phyloP scores from a whole-genome alignment of 2,797 vertebrate species.

The Catamblyrhynchus diadema region DNA sequence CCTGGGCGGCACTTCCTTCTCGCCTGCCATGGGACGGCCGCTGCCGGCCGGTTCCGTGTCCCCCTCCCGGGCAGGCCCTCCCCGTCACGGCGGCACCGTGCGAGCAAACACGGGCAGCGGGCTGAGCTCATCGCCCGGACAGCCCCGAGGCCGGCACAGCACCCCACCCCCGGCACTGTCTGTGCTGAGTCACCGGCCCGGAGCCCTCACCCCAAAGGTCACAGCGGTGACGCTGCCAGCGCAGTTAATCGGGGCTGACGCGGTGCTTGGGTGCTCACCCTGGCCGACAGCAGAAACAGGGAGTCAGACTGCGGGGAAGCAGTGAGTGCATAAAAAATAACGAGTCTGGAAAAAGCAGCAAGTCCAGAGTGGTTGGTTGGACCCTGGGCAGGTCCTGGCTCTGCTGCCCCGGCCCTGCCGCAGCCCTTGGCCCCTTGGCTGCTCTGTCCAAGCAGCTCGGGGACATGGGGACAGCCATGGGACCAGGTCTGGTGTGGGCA shows the following conservation, averaged over 20 bases:
- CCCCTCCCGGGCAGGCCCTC: background rate
- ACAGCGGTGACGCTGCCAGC: background rate
- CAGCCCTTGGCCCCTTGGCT: background rate
- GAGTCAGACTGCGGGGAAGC: background rate
- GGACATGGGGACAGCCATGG: background rate
- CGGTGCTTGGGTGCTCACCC: background rate
- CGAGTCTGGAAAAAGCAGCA: rapidly evolving
- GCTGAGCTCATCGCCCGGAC: background rate
- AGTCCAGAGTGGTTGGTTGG: rapidly evolving
- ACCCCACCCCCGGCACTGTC: background rate
- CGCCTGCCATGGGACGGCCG: background rate
- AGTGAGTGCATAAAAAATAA: background rate
- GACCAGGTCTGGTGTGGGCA: rapidly evolving
- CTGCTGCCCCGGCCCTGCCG: rapidly evolving
- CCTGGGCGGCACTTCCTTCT: slow-evolving; percentile 29
- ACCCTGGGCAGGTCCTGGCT: background rate
- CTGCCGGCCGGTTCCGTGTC: background rate
- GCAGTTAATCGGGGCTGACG: background rate
- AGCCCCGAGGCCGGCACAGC: background rate
- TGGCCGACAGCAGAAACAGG: background rate
- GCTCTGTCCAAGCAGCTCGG: rapidly evolving
- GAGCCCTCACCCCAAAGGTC: background rate
- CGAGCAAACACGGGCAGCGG: background rate
- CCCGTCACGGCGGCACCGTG: background rate
- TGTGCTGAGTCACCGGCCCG: background rate